These are phyloP conservation scores for Tetropium fuscum DNA, from an alignment of 2,888 invertebrate genomes.

Conservation along the genomic window DNA sequence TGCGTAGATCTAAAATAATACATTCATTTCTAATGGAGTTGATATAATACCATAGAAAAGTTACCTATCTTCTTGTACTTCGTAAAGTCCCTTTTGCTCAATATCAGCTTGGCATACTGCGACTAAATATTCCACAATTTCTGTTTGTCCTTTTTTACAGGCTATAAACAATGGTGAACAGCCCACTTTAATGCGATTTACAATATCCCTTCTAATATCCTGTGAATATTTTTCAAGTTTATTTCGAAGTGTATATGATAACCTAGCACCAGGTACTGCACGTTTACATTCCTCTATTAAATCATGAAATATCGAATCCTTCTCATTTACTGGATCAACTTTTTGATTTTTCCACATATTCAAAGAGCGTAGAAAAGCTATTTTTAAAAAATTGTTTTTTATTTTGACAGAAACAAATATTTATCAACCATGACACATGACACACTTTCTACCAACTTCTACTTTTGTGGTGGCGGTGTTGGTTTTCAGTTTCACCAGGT, in stretches of 20 bases:
- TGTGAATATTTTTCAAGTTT: conserved; percentile 72
- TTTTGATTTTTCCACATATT: conserved; percentile 60
- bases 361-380: conserved; percentile 31
- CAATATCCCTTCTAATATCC: conserved; percentile 75
- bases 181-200: conserved; percentile 77
- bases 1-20: conserved; percentile 72
- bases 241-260: conserved; percentile 69
- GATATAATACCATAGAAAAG: background rate
- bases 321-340: conserved; percentile 60
- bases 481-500: conserved; percentile 15
- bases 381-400: conserved; percentile 38
- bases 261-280: conserved; percentile 76
- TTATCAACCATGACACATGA: conserved; percentile 29
- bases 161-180: conserved; percentile 87
- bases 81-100: conserved; percentile 87
- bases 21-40: background rate
- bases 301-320: conserved; percentile 71
- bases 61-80: conserved; percentile 83
- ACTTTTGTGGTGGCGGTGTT: no score
- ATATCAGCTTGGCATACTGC: conserved; percentile 85
- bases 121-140: conserved; percentile 88
- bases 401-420: conserved; percentile 33
- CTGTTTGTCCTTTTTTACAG: conserved; percentile 82
- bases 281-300: conserved; percentile 76
- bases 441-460: conserved; percentile 25